A percentile compares a stretch with the other conserved stretches of the same genome.
These are phyloP conservation scores for Drosophila merina DNA, from an alignment of 2,888 invertebrate species.

Conservation along the genomic window DNA sequence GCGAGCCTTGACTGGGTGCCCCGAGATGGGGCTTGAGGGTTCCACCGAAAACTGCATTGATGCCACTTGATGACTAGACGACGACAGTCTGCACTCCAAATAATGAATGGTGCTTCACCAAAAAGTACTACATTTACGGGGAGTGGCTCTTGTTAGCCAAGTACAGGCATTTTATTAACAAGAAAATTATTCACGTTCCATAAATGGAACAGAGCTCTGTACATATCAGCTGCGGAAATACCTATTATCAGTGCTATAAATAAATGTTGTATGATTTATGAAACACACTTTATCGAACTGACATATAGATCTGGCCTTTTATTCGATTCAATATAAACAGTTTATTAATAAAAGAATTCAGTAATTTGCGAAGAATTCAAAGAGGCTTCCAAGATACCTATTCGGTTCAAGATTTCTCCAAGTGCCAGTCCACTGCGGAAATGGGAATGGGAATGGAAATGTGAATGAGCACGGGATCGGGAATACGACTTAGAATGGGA, in stretches of 20 bases:
- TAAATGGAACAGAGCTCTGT: background rate
- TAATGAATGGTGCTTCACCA: background rate
- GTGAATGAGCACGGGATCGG: conserved; percentile 23
- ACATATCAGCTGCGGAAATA: background rate
- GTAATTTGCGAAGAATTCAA: background rate
- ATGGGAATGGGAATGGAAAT: conserved; percentile 31
- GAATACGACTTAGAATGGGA: conserved; percentile 1
- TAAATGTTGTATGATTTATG: background rate
- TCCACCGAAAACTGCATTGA: conserved; percentile 24
- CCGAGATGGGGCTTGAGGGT: conserved; percentile 6
- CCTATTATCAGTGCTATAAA: background rate
- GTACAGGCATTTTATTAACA: background rate
- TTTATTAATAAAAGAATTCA: background rate
- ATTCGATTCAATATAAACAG: background rate
- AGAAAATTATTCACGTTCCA: background rate
- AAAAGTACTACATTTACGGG: background rate
- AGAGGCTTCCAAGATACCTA: background rate
- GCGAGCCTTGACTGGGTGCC: conserved; percentile 25
- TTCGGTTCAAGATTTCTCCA: background rate
- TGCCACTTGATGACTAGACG: conserved; percentile 35
- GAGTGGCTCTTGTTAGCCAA: background rate
- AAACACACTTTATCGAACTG: background rate
- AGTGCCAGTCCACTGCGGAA: conserved; percentile 24
- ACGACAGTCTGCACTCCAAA: background rate
- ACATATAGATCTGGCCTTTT: background rate